A percentile compares a stretch with the other conserved stretches of the same genome.
phyloP scores from a whole-genome alignment of 30 jellyfish, hydroid and myxozoan genomes.

The Turritopsis dohrnii region DNA sequence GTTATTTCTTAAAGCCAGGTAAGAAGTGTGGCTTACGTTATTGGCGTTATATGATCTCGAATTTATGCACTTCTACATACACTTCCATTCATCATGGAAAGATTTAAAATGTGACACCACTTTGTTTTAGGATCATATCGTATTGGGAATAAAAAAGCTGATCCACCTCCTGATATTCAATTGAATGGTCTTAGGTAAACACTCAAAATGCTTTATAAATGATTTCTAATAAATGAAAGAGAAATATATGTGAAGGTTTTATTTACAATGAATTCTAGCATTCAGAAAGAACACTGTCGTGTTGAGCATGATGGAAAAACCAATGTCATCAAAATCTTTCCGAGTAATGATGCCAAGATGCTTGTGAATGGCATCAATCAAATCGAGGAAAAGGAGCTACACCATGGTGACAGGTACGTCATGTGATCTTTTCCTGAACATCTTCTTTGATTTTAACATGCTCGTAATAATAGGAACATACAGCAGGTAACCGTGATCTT shows the following conservation, averaged over 20 bases:
- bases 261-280: conserved; percentile 28
- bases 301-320: conserved; percentile 45
- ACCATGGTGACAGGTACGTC: conserved; percentile 81
- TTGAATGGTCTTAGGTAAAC: conserved; percentile 72
- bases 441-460: too few relatives aligned
- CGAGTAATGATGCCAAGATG: conserved; percentile 63
- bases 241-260: neutral
- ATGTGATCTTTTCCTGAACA: too few relatives aligned
- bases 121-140: conserved; percentile 35
- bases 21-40: too few relatives aligned
- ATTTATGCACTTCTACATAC: too few relatives aligned
- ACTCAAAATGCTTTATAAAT: neutral
- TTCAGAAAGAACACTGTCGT: conserved; percentile 58
- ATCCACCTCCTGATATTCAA: conserved; percentile 68
- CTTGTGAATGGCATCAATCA: conserved; percentile 69
- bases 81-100: too few relatives aligned
- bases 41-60: too few relatives aligned
- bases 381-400: conserved; percentile 57
- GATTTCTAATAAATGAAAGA: neutral
- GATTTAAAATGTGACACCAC: too few relatives aligned
- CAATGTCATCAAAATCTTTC: conserved; percentile 37
- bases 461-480: too few relatives aligned
- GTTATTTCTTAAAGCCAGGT: conserved; percentile 39
- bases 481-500: too few relatives aligned
- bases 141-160: conserved; percentile 78